Percentiles rank a stretch among this genome's conserved stretches.
Evolutionary conservation across 2,888 invertebrate genomes (phyloP).

Genomic region (Brenthis daphne): DNA sequence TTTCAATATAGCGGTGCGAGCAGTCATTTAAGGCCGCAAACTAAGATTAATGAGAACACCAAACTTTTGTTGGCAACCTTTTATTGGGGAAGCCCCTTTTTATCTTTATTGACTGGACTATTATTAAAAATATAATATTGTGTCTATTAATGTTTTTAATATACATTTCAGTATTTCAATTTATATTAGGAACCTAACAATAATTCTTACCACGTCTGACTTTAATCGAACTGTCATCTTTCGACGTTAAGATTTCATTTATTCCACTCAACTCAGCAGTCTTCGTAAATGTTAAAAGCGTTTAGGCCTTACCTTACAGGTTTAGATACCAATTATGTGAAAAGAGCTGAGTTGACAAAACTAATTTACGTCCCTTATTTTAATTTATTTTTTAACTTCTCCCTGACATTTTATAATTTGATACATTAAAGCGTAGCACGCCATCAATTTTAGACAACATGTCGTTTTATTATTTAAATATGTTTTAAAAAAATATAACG

Average conservation of each 20-base stretch:
- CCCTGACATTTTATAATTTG: not conserved
- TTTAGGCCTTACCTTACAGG: slow-evolving; percentile 7
- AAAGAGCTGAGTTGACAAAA: slow-evolving; percentile 9
- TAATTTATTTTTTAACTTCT: not conserved
- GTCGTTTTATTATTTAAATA: too few relatives aligned
- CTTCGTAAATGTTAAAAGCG: slow-evolving; percentile 15
- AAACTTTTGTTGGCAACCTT: too few relatives aligned
- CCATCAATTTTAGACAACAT: too few relatives aligned
- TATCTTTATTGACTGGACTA: too few relatives aligned
- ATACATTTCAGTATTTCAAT: not conserved
- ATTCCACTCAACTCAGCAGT: slow-evolving; percentile 19
- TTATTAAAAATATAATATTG: too few relatives aligned
- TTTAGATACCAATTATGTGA: slow-evolving; percentile 4
- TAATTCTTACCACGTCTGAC: slow-evolving; percentile 20
- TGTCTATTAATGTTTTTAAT: not conserved
- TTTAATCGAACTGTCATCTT: slow-evolving; percentile 29
- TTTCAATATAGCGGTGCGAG: too few relatives aligned
- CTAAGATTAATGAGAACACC: too few relatives aligned
- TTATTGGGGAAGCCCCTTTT: too few relatives aligned
- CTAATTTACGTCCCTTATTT: not conserved
- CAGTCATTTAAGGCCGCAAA: too few relatives aligned
- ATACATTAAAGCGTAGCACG: too few relatives aligned
- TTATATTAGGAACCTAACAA: not conserved
- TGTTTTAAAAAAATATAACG: too few relatives aligned
- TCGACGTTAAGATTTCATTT: slow-evolving; percentile 24